Percentiles rank a stretch among this genome's conserved stretches.
Conservation (phyloP, 2,797 vertebrate species). For the Apogon talboti region DNA sequence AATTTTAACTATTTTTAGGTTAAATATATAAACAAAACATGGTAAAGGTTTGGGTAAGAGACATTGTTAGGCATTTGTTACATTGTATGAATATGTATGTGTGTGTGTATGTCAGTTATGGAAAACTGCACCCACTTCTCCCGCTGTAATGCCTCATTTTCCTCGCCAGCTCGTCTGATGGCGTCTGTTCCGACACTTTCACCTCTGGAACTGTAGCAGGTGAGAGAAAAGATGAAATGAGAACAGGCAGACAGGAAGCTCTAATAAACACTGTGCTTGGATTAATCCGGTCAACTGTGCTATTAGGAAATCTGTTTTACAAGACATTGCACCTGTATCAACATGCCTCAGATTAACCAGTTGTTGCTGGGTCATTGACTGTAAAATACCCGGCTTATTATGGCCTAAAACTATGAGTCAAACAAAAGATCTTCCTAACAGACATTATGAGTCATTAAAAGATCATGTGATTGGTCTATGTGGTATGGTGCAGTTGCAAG, state of each 20-base stretch:
- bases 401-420: constrained; percentile 38
- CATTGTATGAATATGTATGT: too few relatives aligned
- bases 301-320: constrained; percentile 24
- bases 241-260: neutral
- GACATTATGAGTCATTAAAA: constrained; percentile 59
- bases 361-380: constrained; percentile 48
- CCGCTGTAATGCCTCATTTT: constrained; percentile 89
- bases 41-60: too few relatives aligned
- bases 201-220: constrained; percentile 85
- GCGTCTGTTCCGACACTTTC: constrained; percentile 93
- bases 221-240: constrained; percentile 6
- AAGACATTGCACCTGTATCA: constrained; percentile 40
- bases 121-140: constrained; percentile 82
- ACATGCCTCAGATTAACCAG: constrained; percentile 52
- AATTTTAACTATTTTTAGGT: too few relatives aligned
- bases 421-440: constrained; percentile 53
- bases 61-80: too few relatives aligned
- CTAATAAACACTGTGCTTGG: neutral
- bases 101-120: neutral
- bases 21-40: too few relatives aligned
- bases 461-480: constrained; percentile 38
- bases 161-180: constrained; percentile 91
- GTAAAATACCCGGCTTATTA: constrained; percentile 26
- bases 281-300: constrained; percentile 30
- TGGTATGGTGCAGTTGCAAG: constrained; percentile 32